These are phyloP conservation scores for Cheilosia soror DNA, from an alignment of 2,888 invertebrate genomes.

Conservation along the genomic window DNA sequence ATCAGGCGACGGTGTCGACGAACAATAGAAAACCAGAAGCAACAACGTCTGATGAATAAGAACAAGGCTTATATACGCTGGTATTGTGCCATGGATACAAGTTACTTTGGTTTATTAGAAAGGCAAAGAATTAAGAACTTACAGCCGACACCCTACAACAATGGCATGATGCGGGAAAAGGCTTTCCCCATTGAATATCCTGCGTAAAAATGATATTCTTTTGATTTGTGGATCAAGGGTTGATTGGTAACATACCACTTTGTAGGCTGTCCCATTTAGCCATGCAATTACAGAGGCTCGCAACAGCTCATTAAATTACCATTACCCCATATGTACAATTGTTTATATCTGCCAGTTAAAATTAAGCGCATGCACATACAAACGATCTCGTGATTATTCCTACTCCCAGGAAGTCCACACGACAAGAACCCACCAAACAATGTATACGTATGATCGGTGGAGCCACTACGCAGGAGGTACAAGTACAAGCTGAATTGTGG, in stretches of 20 bases:
- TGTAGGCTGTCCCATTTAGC: slow-evolving; percentile 9
- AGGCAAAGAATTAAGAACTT: slow-evolving; percentile 61
- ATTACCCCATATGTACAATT: slow-evolving; percentile 59
- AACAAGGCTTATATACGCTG: background rate
- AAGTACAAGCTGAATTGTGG: slow-evolving; percentile 60
- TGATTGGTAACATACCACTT: slow-evolving; percentile 34
- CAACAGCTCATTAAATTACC: slow-evolving; percentile 67
- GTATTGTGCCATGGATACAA: slow-evolving; percentile 20
- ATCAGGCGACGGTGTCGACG: slow-evolving; percentile 30
- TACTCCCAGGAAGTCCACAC: slow-evolving; percentile 64
- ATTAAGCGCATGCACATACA: slow-evolving; percentile 35
- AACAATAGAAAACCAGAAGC: slow-evolving; percentile 21
- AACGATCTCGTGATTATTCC: slow-evolving; percentile 60
- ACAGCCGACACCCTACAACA: slow-evolving; percentile 48
- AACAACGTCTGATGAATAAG: background rate
- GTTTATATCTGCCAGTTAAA: slow-evolving; percentile 40
- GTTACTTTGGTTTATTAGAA: slow-evolving; percentile 51
- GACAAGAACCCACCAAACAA: slow-evolving; percentile 47
- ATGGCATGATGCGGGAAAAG: slow-evolving; percentile 13
- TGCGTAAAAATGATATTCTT: slow-evolving; percentile 3
- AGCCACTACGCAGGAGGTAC: slow-evolving; percentile 70
- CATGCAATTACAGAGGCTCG: slow-evolving; percentile 42
- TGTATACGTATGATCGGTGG: slow-evolving; percentile 45
- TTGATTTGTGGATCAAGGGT: slow-evolving; percentile 14
- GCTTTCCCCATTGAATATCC: slow-evolving; percentile 8